Percentiles rank a stretch among this genome's conserved stretches.
These are phyloP conservation scores for Spea hammondii DNA, from an alignment of 2,797 vertebrate species.

Conservation along the genomic window DNA sequence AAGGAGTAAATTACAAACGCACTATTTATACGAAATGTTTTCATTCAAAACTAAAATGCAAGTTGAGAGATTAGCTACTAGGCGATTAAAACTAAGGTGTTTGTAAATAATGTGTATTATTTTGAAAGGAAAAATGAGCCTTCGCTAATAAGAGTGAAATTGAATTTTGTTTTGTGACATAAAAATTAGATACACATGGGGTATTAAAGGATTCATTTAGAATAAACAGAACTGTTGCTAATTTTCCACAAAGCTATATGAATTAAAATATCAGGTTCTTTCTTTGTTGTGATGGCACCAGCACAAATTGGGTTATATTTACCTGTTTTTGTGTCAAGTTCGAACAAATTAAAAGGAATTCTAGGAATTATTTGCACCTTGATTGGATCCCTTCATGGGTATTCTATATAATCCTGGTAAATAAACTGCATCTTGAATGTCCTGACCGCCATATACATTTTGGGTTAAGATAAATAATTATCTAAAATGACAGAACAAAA, in stretches of 20 bases:
- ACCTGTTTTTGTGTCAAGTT: background rate
- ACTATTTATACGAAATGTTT: too few relatives aligned
- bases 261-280: constrained; percentile 42
- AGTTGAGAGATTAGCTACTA: too few relatives aligned
- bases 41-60: too few relatives aligned
- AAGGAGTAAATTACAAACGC: too few relatives aligned
- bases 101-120: constrained; percentile 43
- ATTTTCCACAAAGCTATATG: constrained; percentile 37
- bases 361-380: too few relatives aligned
- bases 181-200: constrained; percentile 38
- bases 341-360: too few relatives aligned
- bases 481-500: too few relatives aligned
- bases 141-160: constrained; percentile 48
- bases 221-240: constrained; percentile 8
- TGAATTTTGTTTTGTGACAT: constrained; percentile 40
- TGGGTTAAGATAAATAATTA: too few relatives aligned
- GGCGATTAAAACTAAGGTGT: constrained; percentile 9
- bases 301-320: constrained; percentile 3
- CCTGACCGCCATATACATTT: too few relatives aligned
- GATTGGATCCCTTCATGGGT: too few relatives aligned
- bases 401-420: too few relatives aligned
- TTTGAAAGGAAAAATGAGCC: constrained; percentile 23
- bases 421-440: too few relatives aligned
- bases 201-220: constrained; percentile 12
- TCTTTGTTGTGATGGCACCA: constrained; percentile 16